Percentiles rank a stretch among this genome's conserved stretches.
phyloP scores from a whole-genome alignment of 2,888 invertebrate species.

The Spisula solida region DNA sequence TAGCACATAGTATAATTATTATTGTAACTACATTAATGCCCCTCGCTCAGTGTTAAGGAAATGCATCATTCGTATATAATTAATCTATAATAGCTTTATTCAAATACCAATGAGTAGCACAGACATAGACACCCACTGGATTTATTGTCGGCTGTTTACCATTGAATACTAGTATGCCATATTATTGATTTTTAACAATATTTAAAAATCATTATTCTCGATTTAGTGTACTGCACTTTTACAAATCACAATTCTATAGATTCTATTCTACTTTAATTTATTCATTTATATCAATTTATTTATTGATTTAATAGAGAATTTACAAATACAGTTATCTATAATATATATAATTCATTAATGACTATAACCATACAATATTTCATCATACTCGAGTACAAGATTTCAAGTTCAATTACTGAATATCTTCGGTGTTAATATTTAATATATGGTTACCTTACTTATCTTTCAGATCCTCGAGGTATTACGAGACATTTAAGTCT shows the following conservation, averaged over 20 bases:
- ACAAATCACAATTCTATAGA: neutral
- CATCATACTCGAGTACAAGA: neutral
- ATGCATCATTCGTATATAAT: too few relatives aligned
- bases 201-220: neutral
- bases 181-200: neutral
- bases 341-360: too few relatives aligned
- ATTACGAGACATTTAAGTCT: conserved; percentile 75
- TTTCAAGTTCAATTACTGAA: neutral
- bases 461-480: conserved; percentile 63
- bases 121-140: too few relatives aligned
- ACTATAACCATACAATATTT: neutral
- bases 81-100: too few relatives aligned
- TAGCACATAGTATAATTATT: too few relatives aligned
- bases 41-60: too few relatives aligned
- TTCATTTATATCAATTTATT: neutral
- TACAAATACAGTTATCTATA: conserved; percentile 7
- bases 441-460: neutral
- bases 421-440: neutral
- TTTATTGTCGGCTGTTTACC: neutral
- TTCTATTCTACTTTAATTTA: neutral
- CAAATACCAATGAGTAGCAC: too few relatives aligned
- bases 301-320: neutral
- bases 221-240: neutral
- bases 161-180: neutral
- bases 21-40: too few relatives aligned